Evolutionary conservation across 2,113 vertebrate genomes (phyloP).

Genomic region (Plecturocebus donacophilus): DNA sequence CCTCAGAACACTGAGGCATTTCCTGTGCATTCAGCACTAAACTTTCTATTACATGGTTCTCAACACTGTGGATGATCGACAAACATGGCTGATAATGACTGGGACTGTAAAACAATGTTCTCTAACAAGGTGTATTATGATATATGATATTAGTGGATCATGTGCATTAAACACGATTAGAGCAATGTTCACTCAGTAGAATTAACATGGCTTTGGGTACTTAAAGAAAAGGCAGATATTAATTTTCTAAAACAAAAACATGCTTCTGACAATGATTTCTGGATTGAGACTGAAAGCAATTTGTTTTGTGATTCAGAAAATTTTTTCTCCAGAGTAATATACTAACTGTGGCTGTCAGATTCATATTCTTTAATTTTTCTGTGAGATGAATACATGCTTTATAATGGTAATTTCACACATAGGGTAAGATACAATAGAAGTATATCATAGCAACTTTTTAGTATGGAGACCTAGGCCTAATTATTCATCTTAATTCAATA

Average conservation of each 20-base stretch:
- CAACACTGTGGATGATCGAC: not conserved
- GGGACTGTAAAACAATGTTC: not conserved
- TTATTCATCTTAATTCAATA: not conserved
- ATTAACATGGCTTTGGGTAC: not conserved
- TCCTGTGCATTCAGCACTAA: not conserved
- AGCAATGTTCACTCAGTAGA: not conserved
- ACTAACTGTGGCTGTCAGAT: conserved; percentile 33
- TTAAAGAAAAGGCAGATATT: conserved; percentile 40
- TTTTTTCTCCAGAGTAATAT: not conserved
- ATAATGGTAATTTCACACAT: not conserved
- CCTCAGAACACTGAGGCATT: not conserved
- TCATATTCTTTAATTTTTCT: conserved; percentile 32
- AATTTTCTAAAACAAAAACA: not conserved
- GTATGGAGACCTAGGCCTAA: not conserved
- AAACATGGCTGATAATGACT: not conserved
- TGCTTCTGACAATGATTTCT: not conserved
- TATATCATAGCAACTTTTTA: not conserved
- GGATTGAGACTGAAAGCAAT: conserved; percentile 6
- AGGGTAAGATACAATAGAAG: not conserved
- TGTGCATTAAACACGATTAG: not conserved
- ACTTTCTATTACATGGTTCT: not conserved
- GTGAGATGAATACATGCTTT: conserved; percentile 1
- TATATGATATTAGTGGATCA: not conserved
- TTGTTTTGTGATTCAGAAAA: conserved; percentile 41
- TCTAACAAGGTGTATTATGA: not conserved